Conservation (phyloP, 2,797 vertebrate species). For the Okamejei kenojei region DNA sequence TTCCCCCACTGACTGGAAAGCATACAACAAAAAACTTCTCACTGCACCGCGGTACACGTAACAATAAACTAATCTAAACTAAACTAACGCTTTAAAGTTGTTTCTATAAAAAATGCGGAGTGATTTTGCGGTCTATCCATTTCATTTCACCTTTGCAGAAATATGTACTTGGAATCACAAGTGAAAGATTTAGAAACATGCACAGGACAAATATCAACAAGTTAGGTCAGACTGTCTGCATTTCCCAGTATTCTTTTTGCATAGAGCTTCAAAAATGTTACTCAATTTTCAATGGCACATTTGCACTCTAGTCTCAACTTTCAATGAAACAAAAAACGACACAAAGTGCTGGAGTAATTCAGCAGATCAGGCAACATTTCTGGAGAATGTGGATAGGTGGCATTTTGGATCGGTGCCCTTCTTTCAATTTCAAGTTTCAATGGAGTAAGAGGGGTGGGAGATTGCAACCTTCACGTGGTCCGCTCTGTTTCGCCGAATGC, state of each 20-base stretch:
- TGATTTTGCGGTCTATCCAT: too few relatives aligned
- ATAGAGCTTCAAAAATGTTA: background rate
- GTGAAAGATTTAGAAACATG: background rate
- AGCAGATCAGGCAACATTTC: too few relatives aligned
- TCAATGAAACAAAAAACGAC: background rate
- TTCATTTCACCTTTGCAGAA: background rate
- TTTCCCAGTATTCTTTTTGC: background rate
- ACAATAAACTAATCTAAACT: too few relatives aligned
- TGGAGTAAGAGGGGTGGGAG: background rate
- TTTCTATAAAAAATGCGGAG: background rate
- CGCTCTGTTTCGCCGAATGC: too few relatives aligned
- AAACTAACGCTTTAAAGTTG: background rate
- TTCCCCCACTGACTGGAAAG: too few relatives aligned
- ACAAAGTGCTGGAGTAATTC: too few relatives aligned
- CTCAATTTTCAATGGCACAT: background rate
- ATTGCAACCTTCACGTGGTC: too few relatives aligned
- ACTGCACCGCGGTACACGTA: too few relatives aligned
- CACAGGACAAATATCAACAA: background rate
- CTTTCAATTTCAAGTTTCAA: background rate
- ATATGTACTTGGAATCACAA: background rate
- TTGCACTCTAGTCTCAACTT: background rate
- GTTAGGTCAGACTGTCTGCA: background rate
- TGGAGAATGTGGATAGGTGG: too few relatives aligned
- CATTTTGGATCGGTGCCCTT: too few relatives aligned
- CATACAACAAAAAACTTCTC: too few relatives aligned